Conservation (phyloP, 1,140 invertebrate species). For the Tenebrio molitor region DNA sequence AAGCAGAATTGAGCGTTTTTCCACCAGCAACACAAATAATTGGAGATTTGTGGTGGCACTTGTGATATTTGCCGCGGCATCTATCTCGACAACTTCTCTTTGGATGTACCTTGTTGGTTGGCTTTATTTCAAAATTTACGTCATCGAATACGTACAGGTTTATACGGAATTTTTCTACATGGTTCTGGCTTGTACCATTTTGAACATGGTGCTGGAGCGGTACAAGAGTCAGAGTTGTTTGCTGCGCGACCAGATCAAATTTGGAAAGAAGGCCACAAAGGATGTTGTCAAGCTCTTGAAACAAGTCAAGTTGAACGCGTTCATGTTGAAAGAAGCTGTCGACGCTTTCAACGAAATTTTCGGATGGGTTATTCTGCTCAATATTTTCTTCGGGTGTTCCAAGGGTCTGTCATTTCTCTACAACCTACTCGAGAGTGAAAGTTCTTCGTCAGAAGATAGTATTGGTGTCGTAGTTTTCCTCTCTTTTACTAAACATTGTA, state of each 20-base stretch:
- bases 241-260: not conserved
- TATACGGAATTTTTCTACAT: slow-evolving; percentile 9
- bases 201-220: not conserved
- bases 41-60: not conserved
- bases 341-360: no score
- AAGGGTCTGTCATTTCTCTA: no score
- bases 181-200: not conserved
- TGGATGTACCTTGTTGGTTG: not conserved
- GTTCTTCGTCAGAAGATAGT: no score
- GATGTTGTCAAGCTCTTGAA: no score
- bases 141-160: not conserved
- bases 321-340: no score
- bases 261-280: not conserved
- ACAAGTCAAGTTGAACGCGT: no score
- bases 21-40: not conserved
- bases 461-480: no score
- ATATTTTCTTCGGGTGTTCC: no score
- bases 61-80: not conserved
- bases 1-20: not conserved
- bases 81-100: not conserved
- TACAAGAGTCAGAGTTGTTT: not conserved
- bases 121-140: not conserved
- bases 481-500: no score
- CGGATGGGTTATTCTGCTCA: no score
- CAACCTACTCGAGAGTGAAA: no score